A percentile compares a stretch with the other conserved stretches of the same genome.
Conservation (phyloP, 1,140 invertebrate species). For the Bombus difficillimus region DNA sequence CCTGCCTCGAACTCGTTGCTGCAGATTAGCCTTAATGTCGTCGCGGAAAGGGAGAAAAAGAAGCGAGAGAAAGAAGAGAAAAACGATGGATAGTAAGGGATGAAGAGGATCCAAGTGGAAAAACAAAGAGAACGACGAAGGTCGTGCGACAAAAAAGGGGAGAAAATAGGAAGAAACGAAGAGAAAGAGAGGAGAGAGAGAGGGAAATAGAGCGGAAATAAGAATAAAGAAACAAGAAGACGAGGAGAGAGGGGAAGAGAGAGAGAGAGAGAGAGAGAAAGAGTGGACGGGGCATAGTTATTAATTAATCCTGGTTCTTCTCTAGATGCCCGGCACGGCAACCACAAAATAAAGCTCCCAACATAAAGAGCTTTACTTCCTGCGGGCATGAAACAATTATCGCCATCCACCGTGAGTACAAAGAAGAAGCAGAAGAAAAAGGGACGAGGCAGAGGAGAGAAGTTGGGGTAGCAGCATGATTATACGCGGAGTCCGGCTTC, state of each 20-base stretch:
- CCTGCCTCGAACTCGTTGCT: slow-evolving; percentile 61
- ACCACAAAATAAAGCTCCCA: slow-evolving; percentile 75
- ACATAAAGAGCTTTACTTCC: slow-evolving; percentile 74
- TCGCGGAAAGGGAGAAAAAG: neutral
- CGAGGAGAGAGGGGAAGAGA: slow-evolving; percentile 8
- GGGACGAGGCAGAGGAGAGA: slow-evolving; percentile 22
- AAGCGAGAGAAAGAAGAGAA: slow-evolving; percentile 1
- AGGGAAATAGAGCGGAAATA: slow-evolving; percentile 14
- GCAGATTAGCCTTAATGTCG: slow-evolving; percentile 77
- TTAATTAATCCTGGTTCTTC: slow-evolving; percentile 77
- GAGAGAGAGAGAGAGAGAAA: neutral
- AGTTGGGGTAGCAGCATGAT: slow-evolving; percentile 48
- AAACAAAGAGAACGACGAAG: neutral
- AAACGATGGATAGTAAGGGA: neutral
- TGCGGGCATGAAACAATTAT: slow-evolving; percentile 75
- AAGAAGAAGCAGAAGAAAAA: slow-evolving; percentile 64
- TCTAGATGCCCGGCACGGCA: slow-evolving; percentile 49
- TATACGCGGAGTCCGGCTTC: slow-evolving; percentile 64
- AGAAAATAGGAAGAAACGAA: slow-evolving; percentile 1
- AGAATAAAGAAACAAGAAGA: neutral
- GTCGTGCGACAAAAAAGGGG: neutral
- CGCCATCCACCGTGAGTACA: slow-evolving; percentile 61
- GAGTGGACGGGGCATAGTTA: slow-evolving; percentile 70
- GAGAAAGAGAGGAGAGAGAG: neutral
- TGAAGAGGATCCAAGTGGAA: slow-evolving; percentile 32